Evolutionary conservation across 1,140 invertebrate species (phyloP).

Genomic region (Holcopasites calliopsidis): DNA sequence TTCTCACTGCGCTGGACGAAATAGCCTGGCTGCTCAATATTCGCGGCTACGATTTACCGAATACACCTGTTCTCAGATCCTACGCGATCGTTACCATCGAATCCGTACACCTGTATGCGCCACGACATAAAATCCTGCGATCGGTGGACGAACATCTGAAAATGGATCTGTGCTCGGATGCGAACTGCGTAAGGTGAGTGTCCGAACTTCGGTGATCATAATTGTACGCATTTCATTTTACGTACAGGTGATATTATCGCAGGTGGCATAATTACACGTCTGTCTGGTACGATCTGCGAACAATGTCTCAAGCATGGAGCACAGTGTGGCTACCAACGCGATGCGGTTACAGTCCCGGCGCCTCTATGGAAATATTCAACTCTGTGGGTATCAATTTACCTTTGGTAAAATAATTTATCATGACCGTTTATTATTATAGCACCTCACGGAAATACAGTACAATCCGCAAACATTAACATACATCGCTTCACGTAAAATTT

Average conservation of each 20-base stretch:
- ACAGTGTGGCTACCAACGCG: conserved; percentile 86
- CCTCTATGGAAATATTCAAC: conserved; percentile 87
- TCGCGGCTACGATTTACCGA: conserved; percentile 93
- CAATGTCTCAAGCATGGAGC: conserved; percentile 83
- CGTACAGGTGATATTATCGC: conserved; percentile 32
- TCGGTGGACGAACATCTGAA: conserved; percentile 80
- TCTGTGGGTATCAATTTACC: conserved; percentile 79
- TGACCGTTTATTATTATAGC: too few species aligned
- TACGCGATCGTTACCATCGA: conserved; percentile 87
- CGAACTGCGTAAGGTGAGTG: conserved; percentile 84
- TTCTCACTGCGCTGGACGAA: conserved; percentile 94
- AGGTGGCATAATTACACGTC: conserved; percentile 86
- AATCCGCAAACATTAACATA: too few species aligned
- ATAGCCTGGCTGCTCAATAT: conserved; percentile 97
- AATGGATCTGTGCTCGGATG: conserved; percentile 82
- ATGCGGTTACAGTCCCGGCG: conserved; percentile 86
- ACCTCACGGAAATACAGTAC: too few species aligned
- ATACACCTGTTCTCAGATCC: conserved; percentile 90
- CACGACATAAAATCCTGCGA: conserved; percentile 81
- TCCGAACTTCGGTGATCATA: background rate
- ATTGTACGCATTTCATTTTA: background rate
- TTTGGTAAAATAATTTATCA: too few species aligned
- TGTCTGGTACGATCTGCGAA: conserved; percentile 86
- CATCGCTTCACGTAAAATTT: too few species aligned
- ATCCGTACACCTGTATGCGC: conserved; percentile 83